Evolutionary conservation across 2,888 invertebrate species (phyloP).

Genomic region (Neria commutata): DNA sequence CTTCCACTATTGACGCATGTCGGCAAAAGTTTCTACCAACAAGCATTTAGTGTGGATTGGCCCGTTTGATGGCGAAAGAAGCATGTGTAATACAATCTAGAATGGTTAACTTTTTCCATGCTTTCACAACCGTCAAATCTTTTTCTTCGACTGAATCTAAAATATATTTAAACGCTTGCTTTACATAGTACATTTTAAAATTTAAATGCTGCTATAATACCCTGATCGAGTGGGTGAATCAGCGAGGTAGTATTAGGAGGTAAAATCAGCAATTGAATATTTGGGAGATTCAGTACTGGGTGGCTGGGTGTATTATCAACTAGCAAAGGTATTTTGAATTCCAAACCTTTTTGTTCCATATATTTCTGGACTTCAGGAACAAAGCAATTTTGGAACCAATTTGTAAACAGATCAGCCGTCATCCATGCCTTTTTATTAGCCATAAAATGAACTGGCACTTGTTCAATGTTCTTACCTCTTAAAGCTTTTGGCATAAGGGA

Average conservation of each 20-base stretch:
- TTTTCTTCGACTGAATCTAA: constrained; percentile 23
- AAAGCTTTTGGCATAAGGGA: constrained; percentile 39
- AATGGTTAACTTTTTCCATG: constrained; percentile 40
- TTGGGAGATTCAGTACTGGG: constrained; percentile 32
- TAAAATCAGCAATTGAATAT: constrained; percentile 36
- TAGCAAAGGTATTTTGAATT: constrained; percentile 35
- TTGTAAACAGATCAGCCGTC: constrained; percentile 27
- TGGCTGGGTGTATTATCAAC: constrained; percentile 38
- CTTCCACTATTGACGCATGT: constrained; percentile 40
- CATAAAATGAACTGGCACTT: constrained; percentile 41
- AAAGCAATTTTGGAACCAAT: constrained; percentile 35
- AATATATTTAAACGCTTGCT: constrained; percentile 27
- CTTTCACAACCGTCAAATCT: constrained; percentile 30
- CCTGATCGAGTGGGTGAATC: no score
- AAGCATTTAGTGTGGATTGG: no score
- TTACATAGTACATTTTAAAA: no score
- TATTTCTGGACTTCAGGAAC: constrained; percentile 28
- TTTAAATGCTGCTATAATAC: no score
- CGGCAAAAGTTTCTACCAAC: constrained; percentile 38
- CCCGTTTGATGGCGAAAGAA: constrained; percentile 31
- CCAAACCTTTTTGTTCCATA: constrained; percentile 29
- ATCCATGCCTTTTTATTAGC: constrained; percentile 42
- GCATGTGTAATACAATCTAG: constrained; percentile 35
- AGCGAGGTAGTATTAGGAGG: constrained; percentile 43
- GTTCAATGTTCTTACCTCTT: constrained; percentile 34